A percentile compares a stretch with the other conserved stretches of the same genome.
Conservation (phyloP, 2,113 vertebrate genomes). For the Labrus mixtus region DNA sequence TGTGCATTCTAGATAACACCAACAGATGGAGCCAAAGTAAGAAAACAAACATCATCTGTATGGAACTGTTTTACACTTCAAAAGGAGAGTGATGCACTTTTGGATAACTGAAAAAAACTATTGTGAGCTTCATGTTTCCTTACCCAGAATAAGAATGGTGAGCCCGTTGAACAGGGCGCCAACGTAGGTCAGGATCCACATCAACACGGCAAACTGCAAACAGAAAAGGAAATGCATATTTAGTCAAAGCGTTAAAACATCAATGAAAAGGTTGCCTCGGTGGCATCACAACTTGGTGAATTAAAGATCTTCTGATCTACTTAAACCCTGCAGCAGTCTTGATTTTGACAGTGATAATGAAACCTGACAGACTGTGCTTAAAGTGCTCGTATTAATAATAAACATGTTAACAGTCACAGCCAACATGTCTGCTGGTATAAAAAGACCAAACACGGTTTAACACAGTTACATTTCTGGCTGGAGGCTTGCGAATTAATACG, state of each 20-base stretch:
- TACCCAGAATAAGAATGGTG: conserved; percentile 95
- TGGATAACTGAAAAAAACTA: background rate
- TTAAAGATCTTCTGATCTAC: no score
- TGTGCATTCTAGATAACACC: background rate
- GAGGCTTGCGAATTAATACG: background rate
- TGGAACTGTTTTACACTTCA: background rate
- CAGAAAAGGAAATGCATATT: background rate
- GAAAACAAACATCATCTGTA: background rate
- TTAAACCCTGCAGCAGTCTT: background rate
- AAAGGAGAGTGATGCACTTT: background rate
- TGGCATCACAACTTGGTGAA: no score
- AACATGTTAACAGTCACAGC: background rate
- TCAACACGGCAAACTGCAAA: conserved; percentile 92
- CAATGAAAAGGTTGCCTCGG: no score
- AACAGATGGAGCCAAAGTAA: conserved; percentile 10
- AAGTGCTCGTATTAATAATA: background rate
- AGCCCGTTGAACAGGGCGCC: conserved; percentile 98
- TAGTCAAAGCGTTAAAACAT: no score
- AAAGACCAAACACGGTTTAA: background rate
- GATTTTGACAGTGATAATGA: background rate
- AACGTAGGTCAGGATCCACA: conserved; percentile 98
- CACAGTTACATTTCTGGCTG: background rate
- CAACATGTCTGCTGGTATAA: background rate
- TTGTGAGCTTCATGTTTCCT: conserved; percentile 56
- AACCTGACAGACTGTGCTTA: background rate